These are phyloP conservation scores for Campaea margaritaria DNA, from an alignment of 2,888 invertebrate species.

Conservation along the genomic window DNA sequence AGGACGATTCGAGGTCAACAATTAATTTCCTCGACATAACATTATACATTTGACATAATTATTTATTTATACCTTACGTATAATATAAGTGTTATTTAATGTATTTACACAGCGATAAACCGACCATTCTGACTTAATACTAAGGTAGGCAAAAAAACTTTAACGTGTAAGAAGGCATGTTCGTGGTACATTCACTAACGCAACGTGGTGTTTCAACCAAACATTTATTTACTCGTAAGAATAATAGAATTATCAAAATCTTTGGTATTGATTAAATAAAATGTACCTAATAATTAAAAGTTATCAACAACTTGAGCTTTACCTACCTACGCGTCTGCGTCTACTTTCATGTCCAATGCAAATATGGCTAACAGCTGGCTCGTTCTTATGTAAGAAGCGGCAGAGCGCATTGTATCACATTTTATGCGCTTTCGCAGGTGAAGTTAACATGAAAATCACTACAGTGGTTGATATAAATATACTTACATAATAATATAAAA, in stretches of 20 bases:
- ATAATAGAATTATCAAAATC: constrained; percentile 13
- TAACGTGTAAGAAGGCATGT: constrained; percentile 73
- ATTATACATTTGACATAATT: constrained; percentile 19
- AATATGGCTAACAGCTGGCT: constrained; percentile 20
- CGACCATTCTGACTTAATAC: constrained; percentile 50
- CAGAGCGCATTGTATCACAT: constrained; percentile 67
- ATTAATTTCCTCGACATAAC: constrained; percentile 14
- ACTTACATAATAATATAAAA: constrained; percentile 53
- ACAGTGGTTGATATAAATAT: constrained; percentile 62
- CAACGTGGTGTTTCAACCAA: constrained; percentile 7
- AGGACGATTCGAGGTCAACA: not conserved
- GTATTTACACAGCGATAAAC: constrained; percentile 58
- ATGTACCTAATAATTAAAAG: constrained; percentile 39
- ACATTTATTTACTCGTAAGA: constrained; percentile 7
- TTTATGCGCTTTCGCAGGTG: constrained; percentile 54
- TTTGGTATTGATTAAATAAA: constrained; percentile 14
- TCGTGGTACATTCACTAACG: constrained; percentile 59
- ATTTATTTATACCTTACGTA: constrained; percentile 55
- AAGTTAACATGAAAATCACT: constrained; percentile 53
- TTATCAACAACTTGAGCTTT: constrained; percentile 78
- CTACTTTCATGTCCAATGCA: constrained; percentile 4
- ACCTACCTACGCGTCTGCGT: constrained; percentile 55
- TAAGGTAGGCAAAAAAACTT: constrained; percentile 62
- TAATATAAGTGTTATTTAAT: constrained; percentile 58
- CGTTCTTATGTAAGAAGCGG: constrained; percentile 48